These are phyloP conservation scores for Siniperca chuatsi DNA, from an alignment of 2,113 vertebrate genomes.

Conservation along the genomic window DNA sequence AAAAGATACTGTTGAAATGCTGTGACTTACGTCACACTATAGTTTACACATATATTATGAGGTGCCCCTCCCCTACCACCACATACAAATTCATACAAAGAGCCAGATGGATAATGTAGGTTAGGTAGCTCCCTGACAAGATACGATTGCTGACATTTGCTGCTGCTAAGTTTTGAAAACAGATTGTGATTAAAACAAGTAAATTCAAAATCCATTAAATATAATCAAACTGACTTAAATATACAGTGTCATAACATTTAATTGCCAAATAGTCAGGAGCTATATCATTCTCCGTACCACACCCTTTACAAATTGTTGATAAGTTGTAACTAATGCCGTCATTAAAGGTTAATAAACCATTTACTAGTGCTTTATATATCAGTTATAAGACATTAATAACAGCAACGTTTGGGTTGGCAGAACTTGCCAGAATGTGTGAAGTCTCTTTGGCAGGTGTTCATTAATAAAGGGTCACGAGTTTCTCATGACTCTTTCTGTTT, in stretches of 20 bases:
- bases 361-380: not conserved
- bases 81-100: not conserved
- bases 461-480: not conserved
- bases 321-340: not conserved
- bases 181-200: too few species aligned
- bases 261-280: not conserved
- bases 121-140: constrained; percentile 6
- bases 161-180: too few species aligned
- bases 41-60: too few species aligned
- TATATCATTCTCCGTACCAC: not conserved
- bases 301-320: not conserved
- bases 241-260: not conserved
- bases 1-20: too few species aligned
- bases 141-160: too few species aligned
- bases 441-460: not conserved
- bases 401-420: not conserved
- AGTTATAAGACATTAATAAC: not conserved
- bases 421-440: not conserved
- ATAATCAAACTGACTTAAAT: not conserved
- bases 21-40: too few species aligned
- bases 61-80: not conserved
- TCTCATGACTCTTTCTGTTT: too few species aligned
- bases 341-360: not conserved
- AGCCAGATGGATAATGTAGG: constrained; percentile 43
- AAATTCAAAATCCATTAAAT: not conserved